Conservation (phyloP, 2,888 invertebrate species). For the Euphydryas editha region DNA sequence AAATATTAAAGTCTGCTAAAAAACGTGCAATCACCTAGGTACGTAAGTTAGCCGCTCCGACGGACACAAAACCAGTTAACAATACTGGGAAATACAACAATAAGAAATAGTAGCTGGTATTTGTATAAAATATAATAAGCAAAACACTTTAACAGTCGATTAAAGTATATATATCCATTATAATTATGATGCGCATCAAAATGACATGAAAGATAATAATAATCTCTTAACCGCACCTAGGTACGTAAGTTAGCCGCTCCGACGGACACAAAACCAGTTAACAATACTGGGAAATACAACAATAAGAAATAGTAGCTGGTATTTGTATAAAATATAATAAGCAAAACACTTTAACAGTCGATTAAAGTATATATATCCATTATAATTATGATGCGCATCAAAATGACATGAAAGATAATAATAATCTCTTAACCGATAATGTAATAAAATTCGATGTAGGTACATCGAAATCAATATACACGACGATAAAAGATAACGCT, state of each 20-base stretch:
- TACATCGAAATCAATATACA: conserved; percentile 27
- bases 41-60: neutral
- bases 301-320: conserved; percentile 16
- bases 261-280: conserved; percentile 21
- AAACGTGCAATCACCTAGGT: neutral
- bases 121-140: conserved; percentile 8
- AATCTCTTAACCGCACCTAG: no score
- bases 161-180: conserved; percentile 19
- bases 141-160: conserved; percentile 7
- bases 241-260: neutral
- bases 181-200: conserved; percentile 17
- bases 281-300: conserved; percentile 6
- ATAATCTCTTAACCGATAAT: conserved; percentile 19
- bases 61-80: conserved; percentile 22
- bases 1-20: neutral
- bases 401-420: conserved; percentile 16
- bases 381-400: conserved; percentile 17
- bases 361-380: conserved; percentile 20
- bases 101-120: conserved; percentile 16
- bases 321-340: conserved; percentile 11
- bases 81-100: conserved; percentile 8
- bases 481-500: conserved; percentile 20
- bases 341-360: neutral
- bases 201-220: conserved; percentile 16
- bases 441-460: neutral